Conservation (phyloP, 2,888 invertebrate species). For the Scaptomyza polygonia region DNA sequence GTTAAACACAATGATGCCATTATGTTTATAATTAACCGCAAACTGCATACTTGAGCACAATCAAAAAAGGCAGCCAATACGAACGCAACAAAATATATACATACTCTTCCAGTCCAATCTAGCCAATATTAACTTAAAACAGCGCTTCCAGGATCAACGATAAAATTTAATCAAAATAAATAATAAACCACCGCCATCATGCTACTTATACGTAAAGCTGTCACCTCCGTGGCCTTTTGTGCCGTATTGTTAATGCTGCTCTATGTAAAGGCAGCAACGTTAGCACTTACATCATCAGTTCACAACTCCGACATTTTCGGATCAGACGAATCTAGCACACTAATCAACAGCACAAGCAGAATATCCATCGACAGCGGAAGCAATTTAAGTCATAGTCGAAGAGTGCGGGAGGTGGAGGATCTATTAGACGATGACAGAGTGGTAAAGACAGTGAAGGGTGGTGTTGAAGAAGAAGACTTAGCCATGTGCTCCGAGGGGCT, state of each 20-base stretch:
- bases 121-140: slow-evolving; percentile 34
- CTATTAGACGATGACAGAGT: not conserved
- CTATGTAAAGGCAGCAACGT: slow-evolving; percentile 75
- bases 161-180: not conserved
- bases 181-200: slow-evolving; percentile 29
- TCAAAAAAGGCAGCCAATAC: slow-evolving; percentile 38
- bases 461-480: slow-evolving; percentile 12
- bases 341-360: slow-evolving; percentile 24
- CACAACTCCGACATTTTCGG: slow-evolving; percentile 16
- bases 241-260: slow-evolving; percentile 70
- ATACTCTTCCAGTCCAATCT: slow-evolving; percentile 36
- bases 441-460: rapidly evolving
- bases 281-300: slow-evolving; percentile 37
- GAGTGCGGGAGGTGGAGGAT: slow-evolving; percentile 30
- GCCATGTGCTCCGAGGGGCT: slow-evolving; percentile 91
- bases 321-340: slow-evolving; percentile 1
- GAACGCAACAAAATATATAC: slow-evolving; percentile 52
- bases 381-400: slow-evolving; percentile 38
- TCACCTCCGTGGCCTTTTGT: slow-evolving; percentile 49
- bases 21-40: slow-evolving; percentile 32
- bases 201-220: slow-evolving; percentile 47
- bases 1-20: slow-evolving; percentile 53
- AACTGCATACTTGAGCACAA: slow-evolving; percentile 28
- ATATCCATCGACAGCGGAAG: not conserved
- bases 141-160: slow-evolving; percentile 51